Conservation (phyloP, 1,140 invertebrate genomes). For the Pseudobourletiella spinata region DNA sequence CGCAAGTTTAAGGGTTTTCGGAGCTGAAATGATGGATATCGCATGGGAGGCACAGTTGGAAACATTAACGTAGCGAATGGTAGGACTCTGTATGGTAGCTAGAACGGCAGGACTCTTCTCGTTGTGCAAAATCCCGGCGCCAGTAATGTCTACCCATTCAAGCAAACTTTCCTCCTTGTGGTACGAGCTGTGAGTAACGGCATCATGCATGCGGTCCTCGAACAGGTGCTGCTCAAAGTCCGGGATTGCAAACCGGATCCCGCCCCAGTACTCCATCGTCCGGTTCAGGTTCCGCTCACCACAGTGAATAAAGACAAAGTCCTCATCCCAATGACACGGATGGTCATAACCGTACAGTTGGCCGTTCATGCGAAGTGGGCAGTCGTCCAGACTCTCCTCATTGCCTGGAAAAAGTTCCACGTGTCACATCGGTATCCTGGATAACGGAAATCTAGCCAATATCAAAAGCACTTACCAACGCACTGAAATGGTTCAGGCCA, state of each 20-base stretch:
- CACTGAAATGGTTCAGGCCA: conserved; percentile 89
- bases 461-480: conserved; percentile 47
- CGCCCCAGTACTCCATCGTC: conserved; percentile 84
- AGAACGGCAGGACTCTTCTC: conserved; percentile 89
- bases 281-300: conserved; percentile 62
- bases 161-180: conserved; percentile 60
- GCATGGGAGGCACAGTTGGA: conserved; percentile 79
- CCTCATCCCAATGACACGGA: conserved; percentile 75
- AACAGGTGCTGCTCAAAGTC: conserved; percentile 80
- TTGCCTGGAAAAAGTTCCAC: too few relatives aligned
- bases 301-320: conserved; percentile 91
- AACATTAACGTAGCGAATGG: conserved; percentile 72
- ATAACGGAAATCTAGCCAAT: background rate
- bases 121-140: conserved; percentile 93
- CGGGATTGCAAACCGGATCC: conserved; percentile 75
- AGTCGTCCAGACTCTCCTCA: conserved; percentile 74
- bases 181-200: conserved; percentile 60
- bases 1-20: conserved; percentile 56
- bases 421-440: too few relatives aligned
- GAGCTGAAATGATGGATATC: conserved; percentile 81
- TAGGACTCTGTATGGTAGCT: conserved; percentile 73
- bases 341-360: conserved; percentile 74
- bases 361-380: conserved; percentile 78
- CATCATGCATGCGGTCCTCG: conserved; percentile 69
- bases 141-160: conserved; percentile 74